These are phyloP conservation scores for Spilogale gracilis DNA, from an alignment of 2,113 vertebrate species.

Conservation along the genomic window DNA sequence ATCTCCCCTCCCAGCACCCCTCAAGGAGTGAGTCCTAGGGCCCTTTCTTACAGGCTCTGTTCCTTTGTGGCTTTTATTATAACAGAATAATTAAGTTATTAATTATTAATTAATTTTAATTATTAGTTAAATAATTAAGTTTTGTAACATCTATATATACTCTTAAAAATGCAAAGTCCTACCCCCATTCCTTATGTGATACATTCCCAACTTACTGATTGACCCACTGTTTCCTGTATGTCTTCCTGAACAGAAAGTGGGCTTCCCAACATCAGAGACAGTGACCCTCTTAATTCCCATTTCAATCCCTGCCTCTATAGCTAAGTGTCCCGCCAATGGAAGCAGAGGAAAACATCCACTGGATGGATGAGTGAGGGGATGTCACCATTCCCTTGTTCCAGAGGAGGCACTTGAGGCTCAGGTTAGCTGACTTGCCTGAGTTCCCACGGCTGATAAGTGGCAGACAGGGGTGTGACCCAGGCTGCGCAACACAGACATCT, in stretches of 20 bases:
- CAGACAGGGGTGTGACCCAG: not conserved
- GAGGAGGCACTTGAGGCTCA: not conserved
- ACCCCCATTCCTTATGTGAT: not conserved
- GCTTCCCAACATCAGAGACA: not conserved
- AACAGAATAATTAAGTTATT: no score
- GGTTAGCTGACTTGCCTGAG: not conserved
- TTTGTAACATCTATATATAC: not conserved
- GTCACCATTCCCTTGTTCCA: not conserved
- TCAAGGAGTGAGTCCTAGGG: not conserved
- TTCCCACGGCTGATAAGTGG: not conserved
- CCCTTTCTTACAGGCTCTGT: no score
- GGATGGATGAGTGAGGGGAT: not conserved
- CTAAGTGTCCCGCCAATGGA: not conserved
- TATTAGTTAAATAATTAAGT: no score
- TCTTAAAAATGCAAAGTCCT: not conserved
- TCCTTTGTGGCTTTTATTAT: no score
- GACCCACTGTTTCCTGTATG: not conserved
- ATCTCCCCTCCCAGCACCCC: not conserved
- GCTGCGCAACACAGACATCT: not conserved
- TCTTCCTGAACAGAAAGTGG: not conserved
- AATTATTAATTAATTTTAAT: no score
- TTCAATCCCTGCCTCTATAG: not conserved
- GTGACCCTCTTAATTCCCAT: not conserved
- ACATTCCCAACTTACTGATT: not conserved
- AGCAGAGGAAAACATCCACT: not conserved